A percentile compares a stretch with the other conserved stretches of the same genome.
These are phyloP conservation scores for Alviniconcha marisindica DNA, from an alignment of 1,140 invertebrate genomes.

Conservation along the genomic window DNA sequence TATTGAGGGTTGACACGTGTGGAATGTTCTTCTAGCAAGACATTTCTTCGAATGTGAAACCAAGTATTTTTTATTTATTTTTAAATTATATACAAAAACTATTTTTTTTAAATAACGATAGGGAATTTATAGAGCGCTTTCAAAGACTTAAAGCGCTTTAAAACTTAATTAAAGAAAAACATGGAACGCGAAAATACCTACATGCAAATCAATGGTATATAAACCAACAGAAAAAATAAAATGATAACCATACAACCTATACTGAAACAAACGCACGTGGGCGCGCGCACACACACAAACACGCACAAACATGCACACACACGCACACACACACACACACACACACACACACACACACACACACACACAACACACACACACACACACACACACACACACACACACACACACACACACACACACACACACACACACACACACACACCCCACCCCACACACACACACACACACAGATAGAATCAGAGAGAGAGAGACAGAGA, in stretches of 20 bases:
- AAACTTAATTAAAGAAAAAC: too few relatives aligned
- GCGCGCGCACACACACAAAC: not conserved
- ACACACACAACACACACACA: not conserved
- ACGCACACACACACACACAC: not conserved
- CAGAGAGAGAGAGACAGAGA: not conserved
- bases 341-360: not conserved
- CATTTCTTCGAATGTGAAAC: too few relatives aligned
- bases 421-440: not conserved
- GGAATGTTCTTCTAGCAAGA: too few relatives aligned
- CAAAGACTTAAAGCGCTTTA: too few relatives aligned
- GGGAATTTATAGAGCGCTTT: too few relatives aligned
- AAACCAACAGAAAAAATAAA: not conserved
- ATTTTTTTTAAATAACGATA: too few relatives aligned
- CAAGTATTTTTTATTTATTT: too few relatives aligned
- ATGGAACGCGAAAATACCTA: not conserved
- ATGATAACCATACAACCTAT: not conserved
- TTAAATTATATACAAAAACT: too few relatives aligned
- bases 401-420: conserved; percentile 19
- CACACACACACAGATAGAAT: not conserved
- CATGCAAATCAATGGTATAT: not conserved
- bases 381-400: not conserved
- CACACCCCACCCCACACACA: not conserved
- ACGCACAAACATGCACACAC: not conserved
- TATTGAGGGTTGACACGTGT: too few relatives aligned
- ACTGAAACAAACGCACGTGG: not conserved